A percentile compares a stretch with the other conserved stretches of the same genome.
These are phyloP conservation scores for Dinomys branickii DNA, from an alignment of 2,113 vertebrate genomes.

Conservation along the genomic window DNA sequence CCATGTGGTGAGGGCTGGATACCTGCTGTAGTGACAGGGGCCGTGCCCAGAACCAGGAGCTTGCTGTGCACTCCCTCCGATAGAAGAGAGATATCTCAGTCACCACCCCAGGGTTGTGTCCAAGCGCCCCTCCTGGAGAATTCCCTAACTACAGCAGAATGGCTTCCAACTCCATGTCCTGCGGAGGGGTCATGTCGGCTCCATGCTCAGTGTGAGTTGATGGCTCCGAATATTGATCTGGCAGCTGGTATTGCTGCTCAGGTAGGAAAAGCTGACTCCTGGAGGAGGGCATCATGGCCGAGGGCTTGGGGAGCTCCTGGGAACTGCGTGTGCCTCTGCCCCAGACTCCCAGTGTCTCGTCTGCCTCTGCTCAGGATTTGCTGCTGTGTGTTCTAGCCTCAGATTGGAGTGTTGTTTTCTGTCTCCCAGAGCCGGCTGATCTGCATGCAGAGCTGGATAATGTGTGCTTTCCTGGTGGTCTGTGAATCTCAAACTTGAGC, in stretches of 20 bases:
- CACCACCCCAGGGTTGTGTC: background rate
- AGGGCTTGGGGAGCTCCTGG: background rate
- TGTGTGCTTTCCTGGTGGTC: background rate
- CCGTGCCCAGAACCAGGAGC: fast-evolving
- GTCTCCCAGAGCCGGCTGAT: background rate
- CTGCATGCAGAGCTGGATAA: fast-evolving
- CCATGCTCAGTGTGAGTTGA: background rate
- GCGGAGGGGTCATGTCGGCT: background rate
- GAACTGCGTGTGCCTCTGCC: fast-evolving
- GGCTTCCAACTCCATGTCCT: background rate
- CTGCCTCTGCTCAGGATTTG: background rate
- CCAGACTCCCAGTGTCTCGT: fast-evolving
- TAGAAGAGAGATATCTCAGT: no score
- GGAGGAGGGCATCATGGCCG: background rate
- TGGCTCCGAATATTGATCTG: background rate
- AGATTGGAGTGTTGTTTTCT: fast-evolving
- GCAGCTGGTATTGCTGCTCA: background rate
- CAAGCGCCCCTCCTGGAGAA: background rate
- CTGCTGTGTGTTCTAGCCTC: background rate
- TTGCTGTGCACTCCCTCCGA: fast-evolving
- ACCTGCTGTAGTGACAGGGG: background rate
- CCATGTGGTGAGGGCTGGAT: no score
- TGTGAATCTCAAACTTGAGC: background rate
- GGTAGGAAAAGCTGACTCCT: background rate
- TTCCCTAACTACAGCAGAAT: background rate